Evolutionary conservation across 2,113 vertebrate genomes (phyloP), one percentile per base, ranked within the genome.

Genomic region (Anguilla rostrata): DNA sequence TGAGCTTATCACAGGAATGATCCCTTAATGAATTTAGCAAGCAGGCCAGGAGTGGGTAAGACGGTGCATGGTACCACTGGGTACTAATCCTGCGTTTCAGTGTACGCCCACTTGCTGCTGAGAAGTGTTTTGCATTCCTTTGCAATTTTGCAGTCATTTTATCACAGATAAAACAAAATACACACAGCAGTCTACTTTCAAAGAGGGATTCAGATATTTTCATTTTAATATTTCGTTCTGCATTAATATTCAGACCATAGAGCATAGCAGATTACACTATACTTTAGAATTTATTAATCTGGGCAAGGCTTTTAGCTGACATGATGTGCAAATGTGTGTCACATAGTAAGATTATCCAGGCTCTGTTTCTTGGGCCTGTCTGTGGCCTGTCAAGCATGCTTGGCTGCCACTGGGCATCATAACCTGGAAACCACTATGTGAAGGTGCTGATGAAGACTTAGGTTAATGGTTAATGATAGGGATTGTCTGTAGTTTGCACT

Each of bases 1-100:
- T 22, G 49, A 39, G 15, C 11, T 34, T 63, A 60, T 83, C 63
- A 53, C 15, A 84, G 26, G 39, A 81, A 39, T 84, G 53, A 56
- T 29, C 49, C 26, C 26, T 87, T 63, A 34, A 84, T 79, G 43
- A 71, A 60, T 78, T 66, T 79, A 49, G 63, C 60, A n/a, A n/a
- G 46, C 39, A 78, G 39, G 22, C 43, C 12, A 39, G 39, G 20
- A 18, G 81, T 29, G 40, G 75, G 14, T 56, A 49, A 4, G 2
- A 7, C 81, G 11, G 0, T 39, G 29, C 49, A 34, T 14, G 46
- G 40, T 29, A 26, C 26, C 41, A 83, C 5, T 39, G 86, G 63
- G 34, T 14, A 71, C 34, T 16, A 82, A 16, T 56, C 43, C 49
- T 56, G 26, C 11, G 8, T 29, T 11, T 34, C n/a, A 66, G 60